Conservation (phyloP, 2,888 invertebrate species). For the Liopterus haemorrhoidalis region DNA sequence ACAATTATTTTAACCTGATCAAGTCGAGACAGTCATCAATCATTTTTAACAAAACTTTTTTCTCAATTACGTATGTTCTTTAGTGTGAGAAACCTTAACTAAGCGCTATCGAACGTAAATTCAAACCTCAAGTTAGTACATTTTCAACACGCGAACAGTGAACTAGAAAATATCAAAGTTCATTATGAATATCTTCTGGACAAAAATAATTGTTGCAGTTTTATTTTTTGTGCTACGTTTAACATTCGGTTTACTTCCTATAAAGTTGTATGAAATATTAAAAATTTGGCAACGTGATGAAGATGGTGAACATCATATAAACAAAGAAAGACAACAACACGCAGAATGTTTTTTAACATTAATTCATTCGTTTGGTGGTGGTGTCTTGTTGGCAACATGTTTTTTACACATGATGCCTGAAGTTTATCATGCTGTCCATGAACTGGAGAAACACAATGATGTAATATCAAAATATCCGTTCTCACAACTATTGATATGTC, state of each 20-base stretch:
- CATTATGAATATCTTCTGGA: constrained; percentile 43
- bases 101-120: constrained; percentile 21
- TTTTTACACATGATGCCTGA: constrained; percentile 55
- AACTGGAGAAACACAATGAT: constrained; percentile 38
- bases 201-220: constrained; percentile 48
- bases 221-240: constrained; percentile 47
- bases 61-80: too few species aligned
- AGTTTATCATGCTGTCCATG: constrained; percentile 45
- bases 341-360: constrained; percentile 41
- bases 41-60: too few species aligned
- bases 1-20: too few species aligned
- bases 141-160: constrained; percentile 2
- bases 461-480: constrained; percentile 42
- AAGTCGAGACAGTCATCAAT: too few species aligned
- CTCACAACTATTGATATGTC: constrained; percentile 49
- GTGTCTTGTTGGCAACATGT: constrained; percentile 53
- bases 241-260: constrained; percentile 48
- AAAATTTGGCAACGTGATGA: constrained; percentile 38
- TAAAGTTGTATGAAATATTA: constrained; percentile 45
- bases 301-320: constrained; percentile 37
- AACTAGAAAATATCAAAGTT: neutral
- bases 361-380: constrained; percentile 51
- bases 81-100: too few species aligned
- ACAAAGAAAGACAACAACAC: constrained; percentile 38
- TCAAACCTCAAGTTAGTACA: constrained; percentile 2